Conservation (phyloP, 2,113 vertebrate genomes). For the Siniperca chuatsi region DNA sequence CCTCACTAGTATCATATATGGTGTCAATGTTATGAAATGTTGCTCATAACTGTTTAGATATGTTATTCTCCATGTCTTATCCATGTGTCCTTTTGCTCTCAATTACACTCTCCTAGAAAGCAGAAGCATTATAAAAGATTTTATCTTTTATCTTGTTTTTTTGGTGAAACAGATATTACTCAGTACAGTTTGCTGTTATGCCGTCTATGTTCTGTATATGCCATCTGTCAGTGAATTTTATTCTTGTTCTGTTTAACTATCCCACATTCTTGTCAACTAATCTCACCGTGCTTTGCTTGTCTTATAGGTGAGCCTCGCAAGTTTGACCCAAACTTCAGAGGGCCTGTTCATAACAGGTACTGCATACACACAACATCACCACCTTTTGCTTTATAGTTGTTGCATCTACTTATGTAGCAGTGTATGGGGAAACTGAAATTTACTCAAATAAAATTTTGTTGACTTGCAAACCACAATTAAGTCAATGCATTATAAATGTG, state of each 20-base stretch:
- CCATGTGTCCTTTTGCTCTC: neutral
- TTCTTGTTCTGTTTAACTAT: neutral
- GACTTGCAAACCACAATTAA: neutral
- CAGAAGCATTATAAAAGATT: neutral
- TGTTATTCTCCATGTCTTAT: neutral
- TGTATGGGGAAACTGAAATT: neutral
- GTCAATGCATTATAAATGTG: neutral
- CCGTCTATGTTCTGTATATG: neutral
- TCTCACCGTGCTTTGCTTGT: constrained; percentile 54
- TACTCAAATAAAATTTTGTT: neutral
- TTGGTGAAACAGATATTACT: neutral
- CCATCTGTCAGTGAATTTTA: neutral
- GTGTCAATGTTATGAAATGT: constrained; percentile 13
- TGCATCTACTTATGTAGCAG: neutral
- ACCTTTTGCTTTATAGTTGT: neutral
- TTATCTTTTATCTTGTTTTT: neutral
- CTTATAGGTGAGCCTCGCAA: constrained; percentile 91
- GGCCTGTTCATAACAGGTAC: constrained; percentile 93
- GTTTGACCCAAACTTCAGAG: constrained; percentile 94
- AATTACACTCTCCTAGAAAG: neutral
- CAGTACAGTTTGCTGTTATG: neutral
- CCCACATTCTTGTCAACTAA: constrained; percentile 3
- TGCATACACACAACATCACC: neutral
- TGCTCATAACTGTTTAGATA: neutral
- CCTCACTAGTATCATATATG: neutral